A percentile compares a stretch with the other conserved stretches of the same genome.
phyloP scores from a whole-genome alignment of 2,113 vertebrate species.

The Uria aalge region DNA sequence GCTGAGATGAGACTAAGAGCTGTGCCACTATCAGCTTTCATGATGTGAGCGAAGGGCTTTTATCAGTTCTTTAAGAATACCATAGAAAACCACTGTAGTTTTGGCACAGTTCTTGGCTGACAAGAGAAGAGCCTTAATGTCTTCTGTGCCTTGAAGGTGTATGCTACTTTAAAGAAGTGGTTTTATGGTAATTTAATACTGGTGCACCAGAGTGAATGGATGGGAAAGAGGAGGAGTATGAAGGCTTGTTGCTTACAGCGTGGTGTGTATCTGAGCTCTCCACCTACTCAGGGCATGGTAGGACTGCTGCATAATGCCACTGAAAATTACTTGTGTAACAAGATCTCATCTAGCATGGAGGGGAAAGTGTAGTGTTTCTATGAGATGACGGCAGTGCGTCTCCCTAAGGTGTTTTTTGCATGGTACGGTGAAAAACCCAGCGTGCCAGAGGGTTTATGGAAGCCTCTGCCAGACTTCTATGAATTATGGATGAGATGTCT shows the following conservation, averaged over 20 bases:
- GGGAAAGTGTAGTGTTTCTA: neutral
- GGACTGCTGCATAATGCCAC: neutral
- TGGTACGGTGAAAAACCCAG: neutral
- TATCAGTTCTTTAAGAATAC: neutral
- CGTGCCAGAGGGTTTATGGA: neutral
- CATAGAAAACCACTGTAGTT: neutral
- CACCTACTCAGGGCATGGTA: neutral
- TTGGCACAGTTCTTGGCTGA: neutral
- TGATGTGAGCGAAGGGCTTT: neutral
- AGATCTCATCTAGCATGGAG: neutral
- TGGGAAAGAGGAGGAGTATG: neutral
- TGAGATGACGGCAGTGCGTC: accelerated
- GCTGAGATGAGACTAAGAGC: neutral
- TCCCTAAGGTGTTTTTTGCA: neutral
- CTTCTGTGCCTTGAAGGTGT: neutral
- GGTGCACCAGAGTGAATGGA: neutral
- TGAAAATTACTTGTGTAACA: neutral
- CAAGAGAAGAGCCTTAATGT: neutral
- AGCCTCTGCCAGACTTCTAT: neutral
- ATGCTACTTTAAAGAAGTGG: neutral
- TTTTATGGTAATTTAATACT: neutral
- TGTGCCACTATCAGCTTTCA: neutral
- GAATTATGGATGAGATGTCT: constrained; percentile 4
- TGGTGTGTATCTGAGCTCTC: neutral
- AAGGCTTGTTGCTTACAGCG: neutral